phyloP scores from a whole-genome alignment of 2,888 invertebrate species.

The Tolmerus cingulatus region DNA sequence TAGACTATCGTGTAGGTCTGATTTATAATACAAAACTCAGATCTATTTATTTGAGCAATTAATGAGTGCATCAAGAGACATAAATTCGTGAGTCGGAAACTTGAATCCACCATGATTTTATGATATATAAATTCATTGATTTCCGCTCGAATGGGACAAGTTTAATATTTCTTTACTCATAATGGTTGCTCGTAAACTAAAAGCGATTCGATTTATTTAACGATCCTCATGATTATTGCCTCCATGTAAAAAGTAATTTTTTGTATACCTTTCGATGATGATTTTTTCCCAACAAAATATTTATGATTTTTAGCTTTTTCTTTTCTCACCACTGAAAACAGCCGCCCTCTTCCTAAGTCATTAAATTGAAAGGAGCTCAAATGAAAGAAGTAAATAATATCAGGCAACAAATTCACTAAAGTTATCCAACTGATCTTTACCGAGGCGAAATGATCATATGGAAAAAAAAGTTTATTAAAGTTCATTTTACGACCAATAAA shows the following conservation, averaged over 20 bases:
- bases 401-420: constrained; percentile 34
- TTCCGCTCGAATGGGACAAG: constrained; percentile 31
- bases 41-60: neutral
- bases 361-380: constrained; percentile 14
- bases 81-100: constrained; percentile 23
- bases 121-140: constrained; percentile 26
- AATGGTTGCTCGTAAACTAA: constrained; percentile 20
- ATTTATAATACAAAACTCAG: neutral
- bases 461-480: constrained; percentile 32
- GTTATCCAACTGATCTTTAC: constrained; percentile 34
- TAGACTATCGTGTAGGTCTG: neutral
- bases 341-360: constrained; percentile 31
- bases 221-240: constrained; percentile 7
- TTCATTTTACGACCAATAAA: constrained; percentile 36
- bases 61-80: neutral
- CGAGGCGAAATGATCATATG: constrained; percentile 23
- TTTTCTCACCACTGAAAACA: constrained; percentile 1
- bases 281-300: constrained; percentile 26
- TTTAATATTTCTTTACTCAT: constrained; percentile 30
- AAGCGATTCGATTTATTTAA: constrained; percentile 37
- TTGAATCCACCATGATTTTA: neutral
- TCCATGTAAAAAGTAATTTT: neutral
- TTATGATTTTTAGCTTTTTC: constrained; percentile 32
- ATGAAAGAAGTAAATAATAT: constrained; percentile 25
- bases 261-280: neutral